Evolutionary conservation across 2,113 vertebrate species (phyloP).

Genomic region (Eudyptes chrysolophus): DNA sequence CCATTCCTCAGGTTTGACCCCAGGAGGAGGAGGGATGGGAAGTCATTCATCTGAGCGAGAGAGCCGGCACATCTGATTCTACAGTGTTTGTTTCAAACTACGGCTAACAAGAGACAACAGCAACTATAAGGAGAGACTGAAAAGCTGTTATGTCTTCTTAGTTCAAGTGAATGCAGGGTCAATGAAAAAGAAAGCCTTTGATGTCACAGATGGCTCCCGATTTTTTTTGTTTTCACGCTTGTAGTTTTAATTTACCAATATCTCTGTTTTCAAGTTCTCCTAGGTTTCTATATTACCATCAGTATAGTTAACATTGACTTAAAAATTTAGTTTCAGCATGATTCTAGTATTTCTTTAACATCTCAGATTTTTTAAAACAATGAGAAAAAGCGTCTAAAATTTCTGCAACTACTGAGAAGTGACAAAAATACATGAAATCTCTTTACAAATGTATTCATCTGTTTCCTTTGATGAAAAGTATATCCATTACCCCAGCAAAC

Average conservation of each 20-base stretch:
- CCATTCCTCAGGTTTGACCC: neutral
- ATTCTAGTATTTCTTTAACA: neutral
- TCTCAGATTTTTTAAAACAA: neutral
- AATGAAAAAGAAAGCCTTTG: neutral
- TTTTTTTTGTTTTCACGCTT: neutral
- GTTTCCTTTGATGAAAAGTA: neutral
- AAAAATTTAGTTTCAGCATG: neutral
- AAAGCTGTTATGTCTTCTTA: neutral
- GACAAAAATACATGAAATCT: neutral
- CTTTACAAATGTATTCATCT: neutral
- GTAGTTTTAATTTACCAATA: neutral
- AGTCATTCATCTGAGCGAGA: neutral
- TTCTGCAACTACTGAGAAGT: neutral
- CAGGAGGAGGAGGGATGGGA: neutral
- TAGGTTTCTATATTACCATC: neutral
- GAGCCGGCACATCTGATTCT: neutral
- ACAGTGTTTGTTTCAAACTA: neutral
- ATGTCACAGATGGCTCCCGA: neutral
- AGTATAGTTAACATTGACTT: neutral
- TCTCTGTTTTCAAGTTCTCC: neutral
- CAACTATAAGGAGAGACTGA: neutral
- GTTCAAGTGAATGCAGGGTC: neutral
- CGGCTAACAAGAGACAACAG: neutral
- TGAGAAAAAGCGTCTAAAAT: neutral
- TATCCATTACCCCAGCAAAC: neutral